Conservation (phyloP, 2,113 vertebrate genomes). For the Platysteira castanea region DNA sequence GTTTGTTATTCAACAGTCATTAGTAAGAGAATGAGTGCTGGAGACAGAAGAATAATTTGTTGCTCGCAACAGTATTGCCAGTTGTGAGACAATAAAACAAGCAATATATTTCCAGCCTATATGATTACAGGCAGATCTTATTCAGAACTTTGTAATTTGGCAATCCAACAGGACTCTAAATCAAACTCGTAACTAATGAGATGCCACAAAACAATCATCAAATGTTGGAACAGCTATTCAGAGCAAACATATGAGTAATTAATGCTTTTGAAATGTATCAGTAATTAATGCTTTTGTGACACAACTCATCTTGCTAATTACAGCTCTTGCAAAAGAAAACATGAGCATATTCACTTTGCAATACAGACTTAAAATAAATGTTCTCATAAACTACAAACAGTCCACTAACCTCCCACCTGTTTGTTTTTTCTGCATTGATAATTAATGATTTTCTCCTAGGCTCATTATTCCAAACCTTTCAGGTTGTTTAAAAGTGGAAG, state of each 20-base stretch:
- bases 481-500: not conserved
- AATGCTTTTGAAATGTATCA: conserved; percentile 54
- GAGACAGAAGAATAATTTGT: not conserved
- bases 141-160: conserved; percentile 6
- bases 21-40: not conserved
- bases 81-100: not conserved
- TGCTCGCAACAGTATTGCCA: not conserved
- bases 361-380: conserved; percentile 25
- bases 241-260: conserved; percentile 54
- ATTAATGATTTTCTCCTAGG: not conserved
- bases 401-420: not conserved
- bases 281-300: conserved; percentile 63
- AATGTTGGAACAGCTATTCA: conserved; percentile 41
- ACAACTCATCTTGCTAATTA: conserved; percentile 57
- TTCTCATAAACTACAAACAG: conserved; percentile 20
- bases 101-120: not conserved
- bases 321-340: conserved; percentile 27
- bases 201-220: conserved; percentile 47
- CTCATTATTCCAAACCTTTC: not conserved
- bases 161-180: conserved; percentile 7
- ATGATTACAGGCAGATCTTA: not conserved
- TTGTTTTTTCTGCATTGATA: conserved; percentile 23
- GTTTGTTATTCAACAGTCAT: not conserved
- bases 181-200: conserved; percentile 38
- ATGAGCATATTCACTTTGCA: not conserved